Evolutionary conservation across 2,113 vertebrate species (phyloP).

Genomic region (Noturus placidus): DNA sequence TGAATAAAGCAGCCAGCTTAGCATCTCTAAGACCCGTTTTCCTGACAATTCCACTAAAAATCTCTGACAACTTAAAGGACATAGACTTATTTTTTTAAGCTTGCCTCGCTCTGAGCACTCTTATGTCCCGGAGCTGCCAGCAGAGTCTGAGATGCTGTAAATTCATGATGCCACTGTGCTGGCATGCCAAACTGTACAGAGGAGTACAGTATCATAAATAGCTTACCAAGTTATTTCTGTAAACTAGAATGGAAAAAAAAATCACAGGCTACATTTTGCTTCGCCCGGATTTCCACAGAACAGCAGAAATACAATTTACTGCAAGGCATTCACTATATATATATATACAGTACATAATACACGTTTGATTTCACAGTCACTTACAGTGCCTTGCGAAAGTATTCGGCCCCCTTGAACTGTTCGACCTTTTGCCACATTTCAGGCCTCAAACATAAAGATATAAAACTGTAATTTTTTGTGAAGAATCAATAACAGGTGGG

Average conservation of each 20-base stretch:
- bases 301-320: conserved; percentile 5
- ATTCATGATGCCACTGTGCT: conserved; percentile 12
- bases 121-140: conserved; percentile 46
- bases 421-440: no score
- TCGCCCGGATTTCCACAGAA: not conserved
- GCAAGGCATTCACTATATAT: not conserved
- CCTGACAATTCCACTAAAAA: not conserved
- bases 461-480: no score
- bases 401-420: no score
- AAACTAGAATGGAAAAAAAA: conserved; percentile 8
- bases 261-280: not conserved
- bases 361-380: not conserved
- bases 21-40: not conserved
- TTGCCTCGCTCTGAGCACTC: conserved; percentile 34
- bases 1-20: not conserved
- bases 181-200: conserved; percentile 5
- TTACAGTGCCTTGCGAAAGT: no score
- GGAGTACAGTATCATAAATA: not conserved
- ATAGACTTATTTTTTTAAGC: conserved; percentile 13
- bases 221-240: conserved; percentile 8
- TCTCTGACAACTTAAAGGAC: conserved; percentile 12
- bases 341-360: not conserved
- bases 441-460: no score
- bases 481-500: no score
- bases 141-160: conserved; percentile 31